Evolutionary conservation across 2,888 invertebrate genomes (phyloP).

Genomic region (Drosophila percnosoma): DNA sequence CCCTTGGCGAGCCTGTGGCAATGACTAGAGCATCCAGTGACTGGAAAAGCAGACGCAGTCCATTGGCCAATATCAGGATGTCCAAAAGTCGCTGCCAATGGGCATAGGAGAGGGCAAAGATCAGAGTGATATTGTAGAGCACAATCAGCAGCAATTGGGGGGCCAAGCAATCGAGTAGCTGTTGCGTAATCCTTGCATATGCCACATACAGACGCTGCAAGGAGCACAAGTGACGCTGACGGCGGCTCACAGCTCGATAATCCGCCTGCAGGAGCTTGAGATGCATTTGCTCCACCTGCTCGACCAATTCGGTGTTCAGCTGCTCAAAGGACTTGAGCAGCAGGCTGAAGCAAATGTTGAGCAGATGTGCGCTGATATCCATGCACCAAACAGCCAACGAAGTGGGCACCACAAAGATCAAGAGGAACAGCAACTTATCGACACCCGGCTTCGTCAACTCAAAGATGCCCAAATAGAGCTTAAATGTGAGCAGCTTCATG

Average conservation of each 20-base stretch:
- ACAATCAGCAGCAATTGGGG: conserved; percentile 53
- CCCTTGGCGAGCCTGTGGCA: conserved; percentile 20
- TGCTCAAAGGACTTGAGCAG: conserved; percentile 53
- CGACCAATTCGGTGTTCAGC: conserved; percentile 35
- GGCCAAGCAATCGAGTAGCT: conserved; percentile 39
- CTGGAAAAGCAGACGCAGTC: conserved; percentile 46
- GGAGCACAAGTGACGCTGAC: conserved; percentile 23
- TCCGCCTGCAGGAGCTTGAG: conserved; percentile 39
- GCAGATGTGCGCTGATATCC: conserved; percentile 48
- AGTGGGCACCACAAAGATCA: conserved; percentile 39
- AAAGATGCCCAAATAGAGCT: conserved; percentile 16
- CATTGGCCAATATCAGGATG: conserved; percentile 38
- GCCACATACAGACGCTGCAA: conserved; percentile 44
- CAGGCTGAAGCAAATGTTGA: conserved; percentile 40
- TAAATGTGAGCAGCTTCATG: conserved; percentile 43
- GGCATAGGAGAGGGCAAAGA: conserved; percentile 48
- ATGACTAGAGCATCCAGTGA: conserved; percentile 41
- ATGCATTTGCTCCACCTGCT: conserved; percentile 25
- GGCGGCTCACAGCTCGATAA: conserved; percentile 22
- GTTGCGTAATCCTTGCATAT: conserved; percentile 43
- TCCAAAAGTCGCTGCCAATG: conserved; percentile 42
- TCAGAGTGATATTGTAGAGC: conserved; percentile 48
- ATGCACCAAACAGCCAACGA: conserved; percentile 50
- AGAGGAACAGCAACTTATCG: background rate
- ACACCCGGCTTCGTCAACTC: background rate